Base-by-base conservation (phyloP, 2,888 invertebrate species). In the Noctua janthina region DNA sequence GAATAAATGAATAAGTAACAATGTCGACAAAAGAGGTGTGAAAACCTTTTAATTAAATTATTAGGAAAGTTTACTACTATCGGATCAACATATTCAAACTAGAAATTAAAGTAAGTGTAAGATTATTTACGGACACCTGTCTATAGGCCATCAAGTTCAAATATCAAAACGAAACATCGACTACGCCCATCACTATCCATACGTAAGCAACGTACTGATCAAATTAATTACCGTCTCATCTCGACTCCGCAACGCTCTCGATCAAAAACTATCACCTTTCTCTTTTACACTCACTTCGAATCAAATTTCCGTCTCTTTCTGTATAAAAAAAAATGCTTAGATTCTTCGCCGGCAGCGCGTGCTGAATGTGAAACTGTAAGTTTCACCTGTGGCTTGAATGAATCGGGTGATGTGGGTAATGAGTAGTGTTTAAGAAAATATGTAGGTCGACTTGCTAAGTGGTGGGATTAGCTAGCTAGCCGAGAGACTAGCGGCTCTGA, bases 141-240 rank as follows among this genome's bases (percentile, higher is more conserved):
- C n/a, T 46, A 15, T 23, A 49, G 0, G 10, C 39, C 17, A 49
- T 70, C 20, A 43, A 77, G 11, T 3, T 29, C 15, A 70, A 56
- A 66, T 49, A 81, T 74, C 80, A 69, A 82, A 78, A 81, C 81
- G 88, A 91, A 88, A 71, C 69, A 92, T 91, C 91, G 92, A 92
- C 89, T 79, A 62, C 29, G 51, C 81, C 79, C 95, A 90, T 90
- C 94, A 92, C 94, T 94, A 93, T 83, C 87, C 83, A 90, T 91
- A 92, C 92, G 92, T 92, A 93, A 91, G 91, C 91, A 93, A 93
- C 93, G 93, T 95, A 95, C 95, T 96, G 96, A 96, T 96, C 96
- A 96, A 96, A 96, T 96, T 96, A 96, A 96, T 96, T 96, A 96
- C 95, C 92, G 93, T 93, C 95, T 95, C 95, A 96, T 95, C 95